Conservation (phyloP, 2,888 invertebrate species). For the Coremacera marginata region DNA sequence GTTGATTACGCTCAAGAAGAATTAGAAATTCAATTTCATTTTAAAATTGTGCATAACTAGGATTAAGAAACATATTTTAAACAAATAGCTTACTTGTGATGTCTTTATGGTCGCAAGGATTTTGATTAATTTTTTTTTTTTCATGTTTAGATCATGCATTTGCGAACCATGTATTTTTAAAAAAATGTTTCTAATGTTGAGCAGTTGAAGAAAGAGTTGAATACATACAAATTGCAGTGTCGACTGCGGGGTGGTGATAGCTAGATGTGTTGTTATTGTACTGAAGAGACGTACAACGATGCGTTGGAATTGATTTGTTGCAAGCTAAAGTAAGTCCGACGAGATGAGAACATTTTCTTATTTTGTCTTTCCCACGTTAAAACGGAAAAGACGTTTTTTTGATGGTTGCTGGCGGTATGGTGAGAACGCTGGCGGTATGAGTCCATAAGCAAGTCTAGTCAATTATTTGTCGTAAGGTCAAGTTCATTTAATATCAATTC, state of each 20-base stretch:
- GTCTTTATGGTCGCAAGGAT: conserved; percentile 2
- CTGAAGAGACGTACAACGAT: conserved; percentile 26
- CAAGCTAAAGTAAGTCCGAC: conserved; percentile 20
- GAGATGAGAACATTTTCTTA: background rate
- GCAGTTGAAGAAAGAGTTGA: conserved; percentile 18
- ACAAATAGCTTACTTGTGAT: conserved; percentile 37
- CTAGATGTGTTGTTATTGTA: conserved; percentile 21
- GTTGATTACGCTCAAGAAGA: conserved; percentile 17
- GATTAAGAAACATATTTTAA: conserved; percentile 13
- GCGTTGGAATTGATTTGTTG: conserved; percentile 4
- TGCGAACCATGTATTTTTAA: conserved; percentile 9
- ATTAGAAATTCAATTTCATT: conserved; percentile 4
- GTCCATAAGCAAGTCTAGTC: background rate
- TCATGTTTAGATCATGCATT: background rate
- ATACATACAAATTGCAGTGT: conserved; percentile 29
- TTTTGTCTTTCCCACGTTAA: background rate
- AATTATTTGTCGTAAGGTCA: background rate
- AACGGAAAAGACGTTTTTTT: conserved; percentile 10
- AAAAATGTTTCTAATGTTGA: background rate
- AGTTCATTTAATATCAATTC: background rate
- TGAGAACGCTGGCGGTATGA: background rate
- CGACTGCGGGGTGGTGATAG: conserved; percentile 23
- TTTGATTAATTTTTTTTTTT: conserved; percentile 11
- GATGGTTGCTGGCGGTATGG: conserved; percentile 18
- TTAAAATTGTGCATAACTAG: conserved; percentile 21